Percentiles rank a stretch among this genome's conserved stretches.
phyloP scores from a whole-genome alignment of 2,888 invertebrate species.

The Phengaris alcon region DNA sequence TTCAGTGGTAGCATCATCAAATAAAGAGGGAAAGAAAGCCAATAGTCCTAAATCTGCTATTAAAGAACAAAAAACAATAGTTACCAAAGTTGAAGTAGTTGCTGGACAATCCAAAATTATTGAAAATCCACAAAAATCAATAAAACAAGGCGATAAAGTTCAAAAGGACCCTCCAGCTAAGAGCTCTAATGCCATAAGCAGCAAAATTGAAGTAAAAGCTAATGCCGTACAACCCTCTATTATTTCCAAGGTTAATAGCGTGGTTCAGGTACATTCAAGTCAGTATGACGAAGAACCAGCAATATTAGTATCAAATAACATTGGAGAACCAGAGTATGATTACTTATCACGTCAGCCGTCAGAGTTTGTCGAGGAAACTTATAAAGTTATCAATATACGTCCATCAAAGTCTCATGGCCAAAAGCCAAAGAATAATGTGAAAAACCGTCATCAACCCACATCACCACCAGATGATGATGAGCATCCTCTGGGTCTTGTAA shows the following conservation, averaged over 20 bases:
- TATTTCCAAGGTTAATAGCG: conserved; percentile 73
- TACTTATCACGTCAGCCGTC: conserved; percentile 91
- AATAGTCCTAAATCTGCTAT: conserved; percentile 69
- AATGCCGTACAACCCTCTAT: conserved; percentile 53
- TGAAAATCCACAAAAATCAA: conserved; percentile 56
- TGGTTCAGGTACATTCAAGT: conserved; percentile 77
- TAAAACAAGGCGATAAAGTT: conserved; percentile 57
- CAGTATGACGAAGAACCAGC: conserved; percentile 77
- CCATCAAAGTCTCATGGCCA: conserved; percentile 80
- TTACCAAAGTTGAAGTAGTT: conserved; percentile 79
- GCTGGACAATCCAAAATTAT: conserved; percentile 73
- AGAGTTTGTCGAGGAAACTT: conserved; percentile 91
- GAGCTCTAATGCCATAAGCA: conserved; percentile 64
- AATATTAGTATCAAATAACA: conserved; percentile 82
- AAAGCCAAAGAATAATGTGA: conserved; percentile 69
- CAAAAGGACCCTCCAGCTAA: conserved; percentile 59
- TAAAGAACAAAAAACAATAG: conserved; percentile 70
- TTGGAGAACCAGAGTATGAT: conserved; percentile 90
- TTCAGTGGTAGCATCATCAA: conserved; percentile 62
- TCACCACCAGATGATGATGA: conserved; percentile 79
- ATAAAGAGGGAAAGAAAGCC: conserved; percentile 68
- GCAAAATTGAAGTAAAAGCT: conserved; percentile 75
- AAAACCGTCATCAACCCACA: conserved; percentile 66
- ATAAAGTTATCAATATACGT: conserved; percentile 88
- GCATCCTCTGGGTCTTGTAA: conserved; percentile 89